Evolutionary conservation across 2,797 vertebrate species (phyloP).

Genomic region (Falco rusticolus): DNA sequence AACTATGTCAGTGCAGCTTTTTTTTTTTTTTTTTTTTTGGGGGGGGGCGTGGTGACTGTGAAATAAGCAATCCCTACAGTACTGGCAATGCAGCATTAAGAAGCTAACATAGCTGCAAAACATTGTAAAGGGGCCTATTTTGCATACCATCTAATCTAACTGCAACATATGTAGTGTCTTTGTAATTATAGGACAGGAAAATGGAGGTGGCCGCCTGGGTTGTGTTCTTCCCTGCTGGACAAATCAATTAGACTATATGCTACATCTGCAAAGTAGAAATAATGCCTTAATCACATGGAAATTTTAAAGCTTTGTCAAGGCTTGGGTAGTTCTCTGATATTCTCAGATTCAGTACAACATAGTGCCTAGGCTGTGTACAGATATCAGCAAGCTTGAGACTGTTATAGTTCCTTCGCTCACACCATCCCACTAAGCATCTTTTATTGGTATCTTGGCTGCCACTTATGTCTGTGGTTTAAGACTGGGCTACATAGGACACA

Average conservation of each 20-base stretch:
- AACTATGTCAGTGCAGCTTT: background rate
- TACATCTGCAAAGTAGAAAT: background rate
- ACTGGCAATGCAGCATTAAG: background rate
- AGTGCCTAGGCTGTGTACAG: background rate
- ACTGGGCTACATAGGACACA: background rate
- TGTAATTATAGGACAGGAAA: background rate
- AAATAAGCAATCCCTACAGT: background rate
- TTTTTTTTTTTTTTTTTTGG: background rate
- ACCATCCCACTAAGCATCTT: conserved; percentile 54
- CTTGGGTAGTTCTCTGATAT: background rate
- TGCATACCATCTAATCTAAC: background rate
- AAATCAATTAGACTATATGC: background rate
- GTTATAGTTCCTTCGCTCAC: conserved; percentile 12
- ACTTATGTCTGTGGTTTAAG: conserved; percentile 33
- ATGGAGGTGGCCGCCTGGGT: background rate
- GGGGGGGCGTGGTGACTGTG: background rate
- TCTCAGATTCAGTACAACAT: background rate
- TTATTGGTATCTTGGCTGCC: conserved; percentile 11
- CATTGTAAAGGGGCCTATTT: background rate
- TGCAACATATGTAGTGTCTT: background rate
- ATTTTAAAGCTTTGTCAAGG: background rate
- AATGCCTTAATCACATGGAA: background rate
- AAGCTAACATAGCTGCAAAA: background rate
- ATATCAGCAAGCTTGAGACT: conserved; percentile 1
- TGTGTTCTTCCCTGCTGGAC: background rate